Conservation (phyloP, 2,797 vertebrate genomes). For the Sebastes matsubarae region DNA sequence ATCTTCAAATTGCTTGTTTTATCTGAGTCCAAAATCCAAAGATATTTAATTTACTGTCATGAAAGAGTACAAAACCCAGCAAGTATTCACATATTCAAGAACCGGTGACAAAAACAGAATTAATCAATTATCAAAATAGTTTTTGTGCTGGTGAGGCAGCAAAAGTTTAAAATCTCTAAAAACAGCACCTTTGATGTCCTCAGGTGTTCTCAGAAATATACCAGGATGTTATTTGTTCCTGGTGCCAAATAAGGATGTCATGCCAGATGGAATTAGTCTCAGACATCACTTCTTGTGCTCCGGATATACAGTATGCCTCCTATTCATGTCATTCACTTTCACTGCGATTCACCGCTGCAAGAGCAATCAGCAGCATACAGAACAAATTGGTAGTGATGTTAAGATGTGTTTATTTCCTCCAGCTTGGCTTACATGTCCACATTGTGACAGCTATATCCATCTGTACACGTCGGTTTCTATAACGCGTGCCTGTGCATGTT, state of each 20-base stretch:
- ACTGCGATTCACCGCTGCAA: slow-evolving; percentile 6
- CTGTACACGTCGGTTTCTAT: background rate
- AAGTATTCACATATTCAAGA: background rate
- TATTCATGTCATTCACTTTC: slow-evolving; percentile 39
- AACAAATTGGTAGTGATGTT: slow-evolving; percentile 33
- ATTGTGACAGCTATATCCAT: slow-evolving; percentile 34
- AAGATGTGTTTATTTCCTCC: slow-evolving; percentile 31
- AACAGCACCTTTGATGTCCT: background rate
- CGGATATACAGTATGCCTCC: slow-evolving; percentile 5
- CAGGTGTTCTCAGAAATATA: background rate
- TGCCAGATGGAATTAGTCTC: slow-evolving; percentile 25
- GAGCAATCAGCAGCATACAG: slow-evolving; percentile 45
- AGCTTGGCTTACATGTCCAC: slow-evolving; percentile 12
- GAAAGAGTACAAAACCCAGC: background rate
- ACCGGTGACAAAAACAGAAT: background rate
- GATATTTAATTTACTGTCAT: background rate
- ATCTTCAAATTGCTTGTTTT: too few relatives aligned
- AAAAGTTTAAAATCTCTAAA: background rate
- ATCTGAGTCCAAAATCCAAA: background rate
- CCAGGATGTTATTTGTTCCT: background rate
- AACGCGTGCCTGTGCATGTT: slow-evolving; percentile 20
- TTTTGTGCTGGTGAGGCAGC: background rate
- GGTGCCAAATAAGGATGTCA: background rate
- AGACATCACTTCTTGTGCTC: background rate
- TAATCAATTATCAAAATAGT: background rate